Percentiles rank a stretch among this genome's conserved stretches.
These are phyloP conservation scores for Prinia subflava DNA, from an alignment of 2,113 vertebrate genomes.

Conservation along the genomic window DNA sequence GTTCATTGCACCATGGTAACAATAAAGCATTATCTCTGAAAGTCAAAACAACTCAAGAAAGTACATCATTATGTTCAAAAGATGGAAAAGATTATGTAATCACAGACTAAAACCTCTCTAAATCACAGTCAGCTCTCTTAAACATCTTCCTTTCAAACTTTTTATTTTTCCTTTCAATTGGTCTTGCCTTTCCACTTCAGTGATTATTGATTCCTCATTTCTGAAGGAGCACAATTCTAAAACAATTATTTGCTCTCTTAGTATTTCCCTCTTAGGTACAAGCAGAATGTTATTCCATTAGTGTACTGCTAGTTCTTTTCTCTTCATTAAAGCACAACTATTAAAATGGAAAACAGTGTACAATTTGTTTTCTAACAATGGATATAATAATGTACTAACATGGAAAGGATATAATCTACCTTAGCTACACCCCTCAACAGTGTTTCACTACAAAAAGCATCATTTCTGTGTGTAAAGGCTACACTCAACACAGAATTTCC, in stretches of 20 bases:
- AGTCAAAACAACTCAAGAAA: neutral
- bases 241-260: neutral
- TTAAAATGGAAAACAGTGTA: neutral
- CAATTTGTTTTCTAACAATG: neutral
- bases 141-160: neutral
- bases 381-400: neutral
- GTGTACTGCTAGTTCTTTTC: neutral
- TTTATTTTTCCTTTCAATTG: neutral
- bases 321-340: neutral
- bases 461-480: neutral
- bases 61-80: neutral
- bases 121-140: neutral
- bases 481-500: neutral
- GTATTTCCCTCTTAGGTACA: neutral
- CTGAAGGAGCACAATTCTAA: neutral
- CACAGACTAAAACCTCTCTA: neutral
- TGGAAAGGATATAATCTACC: neutral
- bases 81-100: neutral
- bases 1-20: neutral
- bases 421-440: neutral
- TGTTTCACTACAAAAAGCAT: neutral
- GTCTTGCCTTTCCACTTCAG: neutral
- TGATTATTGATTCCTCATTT: neutral
- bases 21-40: neutral
- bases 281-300: neutral